Percentiles rank a stretch among this genome's conserved stretches.
Conservation (phyloP, 2,888 invertebrate genomes). For the Prosapia bicincta region DNA sequence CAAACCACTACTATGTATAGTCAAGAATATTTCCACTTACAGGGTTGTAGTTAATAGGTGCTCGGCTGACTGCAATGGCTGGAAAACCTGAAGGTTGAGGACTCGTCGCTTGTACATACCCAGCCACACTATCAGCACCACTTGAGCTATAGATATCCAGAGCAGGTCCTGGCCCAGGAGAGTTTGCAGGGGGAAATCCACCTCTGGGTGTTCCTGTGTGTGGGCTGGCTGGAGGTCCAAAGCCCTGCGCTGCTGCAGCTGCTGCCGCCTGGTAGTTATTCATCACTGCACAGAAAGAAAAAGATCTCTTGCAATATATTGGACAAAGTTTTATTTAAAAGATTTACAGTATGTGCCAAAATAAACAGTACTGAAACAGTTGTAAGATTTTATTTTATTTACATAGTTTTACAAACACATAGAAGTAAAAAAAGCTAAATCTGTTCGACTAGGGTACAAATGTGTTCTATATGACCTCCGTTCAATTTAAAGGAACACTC, state of each 20-base stretch:
- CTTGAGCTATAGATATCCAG: conserved; percentile 93
- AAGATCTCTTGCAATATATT: too few species aligned
- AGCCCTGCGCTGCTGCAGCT: conserved; percentile 66
- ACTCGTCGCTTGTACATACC: conserved; percentile 94
- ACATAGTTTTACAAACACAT: too few species aligned
- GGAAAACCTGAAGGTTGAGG: conserved; percentile 94
- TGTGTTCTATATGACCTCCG: too few species aligned
- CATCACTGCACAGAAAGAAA: conserved; percentile 69
- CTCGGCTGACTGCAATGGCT: conserved; percentile 89
- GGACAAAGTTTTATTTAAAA: too few species aligned
- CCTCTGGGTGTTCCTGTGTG: conserved; percentile 60
- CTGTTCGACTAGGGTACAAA: too few species aligned
- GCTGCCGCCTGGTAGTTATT: conserved; percentile 89
- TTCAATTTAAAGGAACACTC: too few species aligned
- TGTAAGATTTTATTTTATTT: too few species aligned
- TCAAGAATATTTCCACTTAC: conserved; percentile 55
- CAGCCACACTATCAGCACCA: conserved; percentile 71
- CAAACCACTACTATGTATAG: too few species aligned
- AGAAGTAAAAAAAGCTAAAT: too few species aligned
- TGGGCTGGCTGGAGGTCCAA: conserved; percentile 79
- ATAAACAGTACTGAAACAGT: too few species aligned
- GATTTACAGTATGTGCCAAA: too few species aligned
- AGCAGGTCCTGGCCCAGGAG: conserved; percentile 75
- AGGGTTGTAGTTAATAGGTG: conserved; percentile 90
- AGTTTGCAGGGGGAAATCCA: conserved; percentile 90